Base-by-base conservation (phyloP, 2,797 vertebrate genomes). In the Catamblyrhynchus diadema region DNA sequence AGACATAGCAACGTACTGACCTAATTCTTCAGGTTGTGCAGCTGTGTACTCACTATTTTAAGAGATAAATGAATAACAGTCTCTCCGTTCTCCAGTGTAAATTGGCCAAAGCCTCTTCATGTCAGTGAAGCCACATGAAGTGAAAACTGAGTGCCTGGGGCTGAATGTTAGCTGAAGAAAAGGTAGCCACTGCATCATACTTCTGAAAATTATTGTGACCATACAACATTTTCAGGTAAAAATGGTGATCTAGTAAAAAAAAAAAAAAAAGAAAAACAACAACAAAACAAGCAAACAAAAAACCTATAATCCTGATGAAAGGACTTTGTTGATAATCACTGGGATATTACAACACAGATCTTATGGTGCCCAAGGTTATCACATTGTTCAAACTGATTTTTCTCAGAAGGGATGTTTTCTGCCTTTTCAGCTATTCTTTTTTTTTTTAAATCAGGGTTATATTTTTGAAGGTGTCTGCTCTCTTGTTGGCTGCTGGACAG, bases 391-490 rank as follows among this genome's bases (percentile, higher is more conserved):
- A 78, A 64, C 20, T 32, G n/a, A 73, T 93, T 92, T 92, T 77
- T 75, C 79, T 93, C 84, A 59, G 19, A 56, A 53, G 41, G 51
- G 59, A 88, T 88, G 42, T 79, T 93, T 96, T 95, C 47, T 90
- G 32, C 48, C 50, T 56, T 97, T 96, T 91, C 80, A 90, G 53
- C 67, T 81, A 80, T 92, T 91, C 12, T 94, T 93, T 86, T 24
- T 12, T 94, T 35, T 47, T 65, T 32, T 51, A 73, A 70, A 88
- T 96, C 81, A 54, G 53, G 30, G 72, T 89, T 96, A 50, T 92
- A 84, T 93, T 95, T 97, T 91, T 47, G 77, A 95, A 95, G 94
- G 95, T 97, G 97, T 94, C 91, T 95, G 78, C 95, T 28, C 73
- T 95, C 93, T 79, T 54, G 53, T 47, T 94, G 95, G 96, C 95